These are phyloP conservation scores for Drosophila mauritiana DNA, from an alignment of 1,140 invertebrate genomes.

Conservation along the genomic window DNA sequence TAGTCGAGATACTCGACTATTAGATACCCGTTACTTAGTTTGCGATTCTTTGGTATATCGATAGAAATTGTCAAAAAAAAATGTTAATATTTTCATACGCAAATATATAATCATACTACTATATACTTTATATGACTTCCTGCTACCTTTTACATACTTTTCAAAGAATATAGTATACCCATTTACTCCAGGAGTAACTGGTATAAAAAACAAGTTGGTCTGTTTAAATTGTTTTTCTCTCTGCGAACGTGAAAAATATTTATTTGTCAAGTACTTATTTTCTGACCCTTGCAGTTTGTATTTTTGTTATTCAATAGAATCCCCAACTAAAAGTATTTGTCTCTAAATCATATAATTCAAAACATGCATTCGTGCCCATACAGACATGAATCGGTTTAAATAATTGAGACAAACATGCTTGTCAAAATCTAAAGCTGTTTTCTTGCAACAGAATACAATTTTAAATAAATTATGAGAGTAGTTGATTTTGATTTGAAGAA, in stretches of 20 bases:
- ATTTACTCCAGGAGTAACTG: neutral
- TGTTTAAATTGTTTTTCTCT: neutral
- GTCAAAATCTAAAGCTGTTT: too few relatives aligned
- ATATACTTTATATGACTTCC: too few relatives aligned
- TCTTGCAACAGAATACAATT: neutral
- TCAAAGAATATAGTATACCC: neutral
- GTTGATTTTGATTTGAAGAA: neutral
- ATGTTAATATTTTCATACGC: too few relatives aligned
- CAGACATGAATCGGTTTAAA: neutral
- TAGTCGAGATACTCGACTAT: too few relatives aligned
- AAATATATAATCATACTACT: too few relatives aligned
- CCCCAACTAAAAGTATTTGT: neutral
- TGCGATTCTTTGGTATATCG: too few relatives aligned
- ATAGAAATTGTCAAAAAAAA: too few relatives aligned
- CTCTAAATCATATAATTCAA: neutral
- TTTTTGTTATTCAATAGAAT: neutral
- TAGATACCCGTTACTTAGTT: too few relatives aligned
- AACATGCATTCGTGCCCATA: neutral
- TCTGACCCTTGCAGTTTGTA: neutral
- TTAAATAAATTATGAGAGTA: neutral
- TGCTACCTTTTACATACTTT: too few relatives aligned
- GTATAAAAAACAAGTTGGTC: neutral
- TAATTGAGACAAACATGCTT: neutral
- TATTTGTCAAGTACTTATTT: neutral
- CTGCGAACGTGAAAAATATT: too few relatives aligned